Base-by-base conservation (phyloP, 1,140 invertebrate genomes). In the Megalonaias nervosa region DNA sequence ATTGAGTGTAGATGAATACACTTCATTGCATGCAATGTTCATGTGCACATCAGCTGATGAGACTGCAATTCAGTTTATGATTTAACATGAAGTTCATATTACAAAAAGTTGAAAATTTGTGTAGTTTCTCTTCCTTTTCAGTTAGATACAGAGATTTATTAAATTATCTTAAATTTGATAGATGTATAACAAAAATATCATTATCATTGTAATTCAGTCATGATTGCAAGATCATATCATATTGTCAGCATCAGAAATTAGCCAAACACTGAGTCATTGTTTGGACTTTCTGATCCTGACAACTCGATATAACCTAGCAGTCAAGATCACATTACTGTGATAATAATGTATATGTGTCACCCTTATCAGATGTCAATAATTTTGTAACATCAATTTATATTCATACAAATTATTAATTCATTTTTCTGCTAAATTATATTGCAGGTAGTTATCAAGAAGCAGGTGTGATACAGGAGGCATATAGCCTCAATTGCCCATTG, bases 381-480 rank as follows among this genome's bases (percentile, higher is more conserved):
- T 38, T 65, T 13, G 17, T 17, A 11, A 13, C 48, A 5, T 21
- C 26, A 31, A 13, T 19, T 23, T 62, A 70, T 31, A 4, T 17
- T 56, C 3, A 60, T 38, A 64, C 5, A 26, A 61, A 9, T 11
- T 13, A 73, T 16, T 31, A 11, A 64, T n/a, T 48, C 3, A 70
- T 15, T 56, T 19, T 38, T 58, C 0, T 0, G 21, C 71, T 76
- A 13, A 58, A 60, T 17, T 79, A 14, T 82, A 62, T 68, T 84
- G 5, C 76, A 91, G 91, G 91, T 48, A 86, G 79, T 58, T 89
- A 90, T 57, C 91, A 92, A 67, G 80, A 86, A 70, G 86, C 91
- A 77, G 90, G 87, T 48, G 90, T 91, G 9, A 91, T 91, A 62
- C 85, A 91, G 61, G 82, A 86, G 67, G 89, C 90, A 5, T 89